These are phyloP conservation scores for Mesoligia furuncula DNA, from an alignment of 2,888 invertebrate species.

Conservation along the genomic window DNA sequence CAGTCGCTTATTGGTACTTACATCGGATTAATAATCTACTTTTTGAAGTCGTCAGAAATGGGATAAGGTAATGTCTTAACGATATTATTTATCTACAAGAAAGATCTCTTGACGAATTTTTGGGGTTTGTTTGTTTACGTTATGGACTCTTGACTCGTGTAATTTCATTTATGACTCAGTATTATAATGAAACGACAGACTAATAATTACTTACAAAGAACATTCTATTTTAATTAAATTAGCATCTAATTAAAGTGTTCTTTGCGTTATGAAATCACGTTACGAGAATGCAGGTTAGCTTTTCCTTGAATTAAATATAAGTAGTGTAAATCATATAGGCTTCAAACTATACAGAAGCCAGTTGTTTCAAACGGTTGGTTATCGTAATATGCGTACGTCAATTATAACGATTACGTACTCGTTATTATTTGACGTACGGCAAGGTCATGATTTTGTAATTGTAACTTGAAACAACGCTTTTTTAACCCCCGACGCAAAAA, in stretches of 20 bases:
- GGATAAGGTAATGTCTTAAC: conserved; percentile 17
- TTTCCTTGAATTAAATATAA: conserved; percentile 17
- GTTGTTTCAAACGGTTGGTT: too few relatives aligned
- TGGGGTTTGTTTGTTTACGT: conserved; percentile 20
- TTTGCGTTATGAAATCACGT: conserved; percentile 12
- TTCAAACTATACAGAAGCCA: background rate
- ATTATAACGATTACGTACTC: too few relatives aligned
- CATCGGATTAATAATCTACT: background rate
- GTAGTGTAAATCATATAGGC: background rate
- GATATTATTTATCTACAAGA: conserved; percentile 18
- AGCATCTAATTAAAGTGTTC: background rate
- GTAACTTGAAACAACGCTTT: too few relatives aligned
- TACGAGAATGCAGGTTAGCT: conserved; percentile 3
- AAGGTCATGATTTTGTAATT: too few relatives aligned
- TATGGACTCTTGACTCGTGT: conserved; percentile 10
- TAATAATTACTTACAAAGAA: conserved; percentile 17
- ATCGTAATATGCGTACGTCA: too few relatives aligned
- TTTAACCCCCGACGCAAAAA: too few relatives aligned
- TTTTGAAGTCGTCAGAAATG: conserved; percentile 1
- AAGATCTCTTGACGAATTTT: conserved; percentile 12
- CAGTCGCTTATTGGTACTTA: conserved; percentile 1
- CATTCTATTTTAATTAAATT: conserved; percentile 15
- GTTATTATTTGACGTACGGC: too few relatives aligned
- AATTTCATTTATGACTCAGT: conserved; percentile 44
- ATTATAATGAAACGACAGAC: conserved; percentile 15